These are phyloP conservation scores for Helicoverpa zea DNA, from an alignment of 1,140 invertebrate genomes.

Conservation along the genomic window DNA sequence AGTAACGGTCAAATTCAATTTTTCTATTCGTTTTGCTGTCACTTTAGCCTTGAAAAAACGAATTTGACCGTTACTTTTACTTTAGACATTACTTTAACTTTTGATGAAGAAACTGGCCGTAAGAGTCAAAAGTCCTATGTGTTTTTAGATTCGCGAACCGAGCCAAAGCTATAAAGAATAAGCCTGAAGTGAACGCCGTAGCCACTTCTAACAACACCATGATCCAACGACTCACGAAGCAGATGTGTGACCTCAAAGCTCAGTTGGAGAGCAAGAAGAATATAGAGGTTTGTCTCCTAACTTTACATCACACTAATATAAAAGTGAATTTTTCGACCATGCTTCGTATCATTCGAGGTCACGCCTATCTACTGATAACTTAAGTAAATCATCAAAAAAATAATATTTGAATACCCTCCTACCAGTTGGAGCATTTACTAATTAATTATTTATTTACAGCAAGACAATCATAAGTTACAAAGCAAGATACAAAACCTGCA, in stretches of 20 bases:
- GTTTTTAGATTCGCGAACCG: slow-evolving; percentile 88
- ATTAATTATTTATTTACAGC: slow-evolving; percentile 64
- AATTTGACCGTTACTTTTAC: too few relatives aligned
- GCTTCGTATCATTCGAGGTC: too few relatives aligned
- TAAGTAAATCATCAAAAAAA: too few relatives aligned
- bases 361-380: too few relatives aligned
- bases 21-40: too few relatives aligned
- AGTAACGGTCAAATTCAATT: too few relatives aligned
- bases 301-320: slow-evolving; percentile 16
- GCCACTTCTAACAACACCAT: slow-evolving; percentile 89
- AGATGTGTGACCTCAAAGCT: slow-evolving; percentile 78
- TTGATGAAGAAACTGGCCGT: too few relatives aligned
- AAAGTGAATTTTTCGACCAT: background rate
- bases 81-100: too few relatives aligned
- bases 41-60: too few relatives aligned
- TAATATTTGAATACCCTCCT: too few relatives aligned
- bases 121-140: too few relatives aligned
- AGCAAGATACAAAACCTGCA: slow-evolving; percentile 74
- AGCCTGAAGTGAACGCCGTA: slow-evolving; percentile 91
- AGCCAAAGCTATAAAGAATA: slow-evolving; percentile 90
- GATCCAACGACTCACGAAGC: slow-evolving; percentile 87
- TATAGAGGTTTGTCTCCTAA: slow-evolving; percentile 61
- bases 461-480: slow-evolving; percentile 78
- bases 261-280: slow-evolving; percentile 80
- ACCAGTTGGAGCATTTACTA: too few relatives aligned